A percentile compares a stretch with the other conserved stretches of the same genome.
These are phyloP conservation scores for Triplophysa siluroides DNA, from an alignment of 2,113 vertebrate species.

Conservation along the genomic window DNA sequence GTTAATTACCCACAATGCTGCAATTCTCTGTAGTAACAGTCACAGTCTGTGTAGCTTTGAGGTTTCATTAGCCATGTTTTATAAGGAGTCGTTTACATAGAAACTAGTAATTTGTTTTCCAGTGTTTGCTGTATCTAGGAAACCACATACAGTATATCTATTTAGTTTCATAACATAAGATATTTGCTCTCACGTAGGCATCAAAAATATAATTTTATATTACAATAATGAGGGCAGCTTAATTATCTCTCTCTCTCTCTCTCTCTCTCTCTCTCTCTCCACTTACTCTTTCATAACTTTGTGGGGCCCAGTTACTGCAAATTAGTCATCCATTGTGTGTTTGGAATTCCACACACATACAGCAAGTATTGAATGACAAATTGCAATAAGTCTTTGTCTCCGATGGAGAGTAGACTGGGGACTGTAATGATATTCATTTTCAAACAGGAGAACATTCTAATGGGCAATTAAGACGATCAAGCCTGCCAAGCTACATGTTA, in stretches of 20 bases:
- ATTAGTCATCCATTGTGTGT: conserved; percentile 69
- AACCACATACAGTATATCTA: conserved; percentile 24
- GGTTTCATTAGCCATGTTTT: conserved; percentile 33
- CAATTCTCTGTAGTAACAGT: conserved; percentile 20
- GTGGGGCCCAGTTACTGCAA: conserved; percentile 65
- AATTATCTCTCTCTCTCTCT: conserved; percentile 55
- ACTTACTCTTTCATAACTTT: conserved; percentile 64
- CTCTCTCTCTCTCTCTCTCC: background rate
- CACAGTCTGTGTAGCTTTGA: conserved; percentile 38
- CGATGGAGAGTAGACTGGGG: conserved; percentile 68
- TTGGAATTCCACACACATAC: conserved; percentile 67
- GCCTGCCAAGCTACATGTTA: conserved; percentile 80
- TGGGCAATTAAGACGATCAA: conserved; percentile 86
- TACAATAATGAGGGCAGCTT: conserved; percentile 55
- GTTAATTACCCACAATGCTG: conserved; percentile 15
- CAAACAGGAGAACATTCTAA: conserved; percentile 82
- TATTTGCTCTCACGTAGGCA: conserved; percentile 57
- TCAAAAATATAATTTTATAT: conserved; percentile 59
- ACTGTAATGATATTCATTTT: conserved; percentile 83
- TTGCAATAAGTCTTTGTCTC: conserved; percentile 68
- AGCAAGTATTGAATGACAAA: conserved; percentile 67
- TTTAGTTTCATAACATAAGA: conserved; percentile 56
- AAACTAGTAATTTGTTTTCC: conserved; percentile 37
- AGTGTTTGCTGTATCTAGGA: conserved; percentile 50
- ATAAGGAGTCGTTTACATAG: background rate